Evolutionary conservation across 2,888 invertebrate genomes (phyloP).

Genomic region (Tipula vernalis): DNA sequence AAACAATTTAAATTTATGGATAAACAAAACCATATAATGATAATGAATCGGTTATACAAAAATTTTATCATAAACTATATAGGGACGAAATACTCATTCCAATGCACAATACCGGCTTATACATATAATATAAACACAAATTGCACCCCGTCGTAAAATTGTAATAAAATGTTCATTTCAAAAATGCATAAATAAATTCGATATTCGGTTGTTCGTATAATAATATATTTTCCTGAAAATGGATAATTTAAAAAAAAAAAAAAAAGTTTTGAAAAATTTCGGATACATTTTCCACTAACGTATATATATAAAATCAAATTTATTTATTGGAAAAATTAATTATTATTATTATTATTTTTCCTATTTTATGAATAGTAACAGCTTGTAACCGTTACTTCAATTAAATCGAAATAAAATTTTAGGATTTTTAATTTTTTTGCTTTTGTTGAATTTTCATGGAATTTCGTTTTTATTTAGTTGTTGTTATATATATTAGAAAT

Average conservation of each 20-base stretch:
- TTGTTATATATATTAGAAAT: neutral
- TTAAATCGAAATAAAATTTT: neutral
- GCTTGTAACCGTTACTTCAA: neutral
- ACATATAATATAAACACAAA: neutral
- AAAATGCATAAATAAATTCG: neutral
- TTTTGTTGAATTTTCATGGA: neutral
- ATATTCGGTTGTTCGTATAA: neutral
- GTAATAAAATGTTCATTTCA: neutral
- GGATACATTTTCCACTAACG: neutral
- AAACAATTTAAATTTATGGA: neutral
- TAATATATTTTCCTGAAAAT: neutral
- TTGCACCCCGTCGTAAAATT: neutral
- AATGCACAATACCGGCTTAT: neutral
- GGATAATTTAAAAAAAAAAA: neutral
- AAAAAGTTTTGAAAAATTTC: neutral
- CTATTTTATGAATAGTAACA: neutral
- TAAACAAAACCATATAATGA: neutral
- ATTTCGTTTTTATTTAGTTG: neutral
- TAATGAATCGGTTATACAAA: neutral
- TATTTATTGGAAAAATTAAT: neutral
- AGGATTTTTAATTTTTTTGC: neutral
- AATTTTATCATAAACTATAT: neutral
- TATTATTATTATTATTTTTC: neutral
- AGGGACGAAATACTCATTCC: neutral
- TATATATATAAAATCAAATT: neutral